Base-by-base conservation (phyloP, 1,140 invertebrate genomes). In the Solen grandis region DNA sequence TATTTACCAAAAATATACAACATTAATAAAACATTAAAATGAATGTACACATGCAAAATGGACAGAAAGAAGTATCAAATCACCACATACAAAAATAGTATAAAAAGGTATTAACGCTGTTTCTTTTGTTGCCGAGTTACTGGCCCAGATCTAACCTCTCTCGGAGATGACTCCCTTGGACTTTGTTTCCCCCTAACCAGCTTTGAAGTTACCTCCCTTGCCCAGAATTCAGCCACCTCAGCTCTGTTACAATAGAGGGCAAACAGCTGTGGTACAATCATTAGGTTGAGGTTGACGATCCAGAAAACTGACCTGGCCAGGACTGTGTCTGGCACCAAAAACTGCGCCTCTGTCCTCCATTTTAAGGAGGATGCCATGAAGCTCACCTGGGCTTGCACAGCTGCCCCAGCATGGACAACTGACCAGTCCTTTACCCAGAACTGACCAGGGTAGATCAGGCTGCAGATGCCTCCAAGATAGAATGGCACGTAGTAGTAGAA, bases 371-470 rank as follows among this genome's bases (percentile, higher is more conserved):
- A 63, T 4, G 68, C 52, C 10, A 80, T 80, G 50, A 25, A 80
- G n/a, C 41, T 46, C 5, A 80, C 36, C 57, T 80, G 77, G 50
- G 66, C 68, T 33, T 80, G 77, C 4, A 80, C 63, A 27, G 77
- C 50, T 8, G 65, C 77, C 5, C 77, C 77, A 16, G 77, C 77
- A 29, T 54, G 55, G 29, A 80, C 31, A 10, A 80, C 65, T 16
- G 66, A 72, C 77, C 77, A 80, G 59, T 80, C 77, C 41, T 73
- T 73, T 5, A 80, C 50, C 77, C 77, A 80, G 5, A 5, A 41
- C 29, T 80, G 66, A 36, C 68, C 77, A 27, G 57, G 66, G 33
- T 80, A 80, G 0, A 80, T 38, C 68, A 80, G 68, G 0, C 52
- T 29, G 22, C 57, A 73, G 8, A 80, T 4, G 41, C 46, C 57